Evolutionary conservation across 2,888 invertebrate genomes (phyloP).

Genomic region (Drosophila stalkeri): DNA sequence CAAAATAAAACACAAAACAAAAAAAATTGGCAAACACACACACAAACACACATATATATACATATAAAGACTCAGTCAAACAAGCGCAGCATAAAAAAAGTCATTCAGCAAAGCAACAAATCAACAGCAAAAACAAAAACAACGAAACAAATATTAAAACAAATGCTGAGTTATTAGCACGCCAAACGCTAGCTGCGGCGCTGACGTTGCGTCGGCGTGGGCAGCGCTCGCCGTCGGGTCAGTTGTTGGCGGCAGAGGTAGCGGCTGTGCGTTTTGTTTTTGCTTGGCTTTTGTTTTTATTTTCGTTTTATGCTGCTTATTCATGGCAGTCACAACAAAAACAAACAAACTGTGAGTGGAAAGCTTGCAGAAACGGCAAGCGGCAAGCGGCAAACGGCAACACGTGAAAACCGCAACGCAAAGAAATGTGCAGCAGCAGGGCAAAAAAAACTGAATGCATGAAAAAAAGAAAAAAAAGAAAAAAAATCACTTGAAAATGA

Average conservation of each 20-base stretch:
- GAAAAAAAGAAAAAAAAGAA: slow-evolving; percentile 18
- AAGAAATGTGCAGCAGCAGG: slow-evolving; percentile 43
- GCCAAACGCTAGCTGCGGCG: slow-evolving; percentile 28
- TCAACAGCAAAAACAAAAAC: slow-evolving; percentile 27
- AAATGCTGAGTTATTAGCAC: slow-evolving; percentile 78
- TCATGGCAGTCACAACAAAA: slow-evolving; percentile 55
- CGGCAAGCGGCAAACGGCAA: slow-evolving; percentile 34
- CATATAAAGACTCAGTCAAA: slow-evolving; percentile 8
- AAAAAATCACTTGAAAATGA: slow-evolving; percentile 41
- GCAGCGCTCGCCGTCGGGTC: slow-evolving; percentile 9
- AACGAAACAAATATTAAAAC: slow-evolving; percentile 45
- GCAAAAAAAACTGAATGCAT: slow-evolving; percentile 5
- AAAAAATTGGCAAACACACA: slow-evolving; percentile 30
- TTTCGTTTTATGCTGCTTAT: slow-evolving; percentile 61
- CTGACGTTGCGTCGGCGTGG: slow-evolving; percentile 16
- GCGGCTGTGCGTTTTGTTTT: slow-evolving; percentile 27
- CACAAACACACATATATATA: slow-evolving; percentile 3
- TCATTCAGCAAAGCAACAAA: slow-evolving; percentile 36
- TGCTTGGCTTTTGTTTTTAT: slow-evolving; percentile 41
- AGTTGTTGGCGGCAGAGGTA: neutral
- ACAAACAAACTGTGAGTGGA: slow-evolving; percentile 35
- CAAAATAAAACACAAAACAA: slow-evolving; percentile 23
- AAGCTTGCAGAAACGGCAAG: slow-evolving; percentile 61
- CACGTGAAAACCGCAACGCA: slow-evolving; percentile 72
- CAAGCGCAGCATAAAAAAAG: slow-evolving; percentile 40